Evolutionary conservation across 2,113 vertebrate species (phyloP), one percentile per base, ranked within the genome.

Genomic region (Gopherus flavomarginatus): DNA sequence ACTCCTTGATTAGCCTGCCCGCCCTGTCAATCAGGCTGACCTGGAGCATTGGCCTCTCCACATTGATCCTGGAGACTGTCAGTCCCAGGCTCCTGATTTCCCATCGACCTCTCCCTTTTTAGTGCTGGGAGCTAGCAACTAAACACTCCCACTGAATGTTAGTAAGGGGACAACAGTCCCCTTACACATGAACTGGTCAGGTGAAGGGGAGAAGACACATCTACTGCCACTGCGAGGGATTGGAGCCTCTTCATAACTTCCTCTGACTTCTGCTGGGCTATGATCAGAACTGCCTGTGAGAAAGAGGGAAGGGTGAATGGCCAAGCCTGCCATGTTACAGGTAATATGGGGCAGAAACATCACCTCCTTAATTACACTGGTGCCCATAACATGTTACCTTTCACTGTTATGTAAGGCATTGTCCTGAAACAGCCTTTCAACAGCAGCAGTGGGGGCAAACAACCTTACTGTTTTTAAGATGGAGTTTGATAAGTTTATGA

Each of bases 321-420:
- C 42, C 62, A 44, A 29, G 52, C 50, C 62, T 77, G 57, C 35
- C 10, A 59, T 16, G 31, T 57, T 59, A 27, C 56, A 22, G 27
- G 53, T 90, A 62, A 77, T 90, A 35, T n/a, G 26, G 19, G 26
- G 13, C 1, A 0, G 22, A 56, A 72, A 77, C 17, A 52, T 16
- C 19, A 3, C 14, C 4, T 13, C 3, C 50, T 47, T 81, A 91
- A 26, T 35, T 78, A 29, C 3, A 1, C 1, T 0, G 29, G 29
- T 0, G 1, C 29, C 31, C 53, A 11, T 82, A 19, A 11, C 42
- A 4, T 19, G 10, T 69, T 88, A 80, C 6, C 16, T 87, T 44
- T 44, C 42, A 24, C 0, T 5, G 14, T 10, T 86, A 49, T 10
- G 27, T 77, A 19, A 69, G 65, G 17, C 4, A 10, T 19, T 21